phyloP scores from a whole-genome alignment of 2,888 invertebrate species.

The Cataglyphis altisquamis region DNA sequence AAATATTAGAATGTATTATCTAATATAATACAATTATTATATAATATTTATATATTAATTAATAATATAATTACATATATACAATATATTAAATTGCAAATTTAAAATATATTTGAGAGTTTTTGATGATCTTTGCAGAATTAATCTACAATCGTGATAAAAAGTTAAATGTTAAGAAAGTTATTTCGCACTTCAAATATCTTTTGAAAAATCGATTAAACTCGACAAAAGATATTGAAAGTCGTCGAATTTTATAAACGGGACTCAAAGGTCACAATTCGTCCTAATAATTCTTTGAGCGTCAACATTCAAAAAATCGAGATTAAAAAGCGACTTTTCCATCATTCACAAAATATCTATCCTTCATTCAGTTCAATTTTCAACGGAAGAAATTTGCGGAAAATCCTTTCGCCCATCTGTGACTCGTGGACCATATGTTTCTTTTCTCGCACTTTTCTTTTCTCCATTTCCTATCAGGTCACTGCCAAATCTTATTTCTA shows the following conservation, averaged over 20 bases:
- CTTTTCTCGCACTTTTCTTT: not conserved
- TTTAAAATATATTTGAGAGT: not conserved
- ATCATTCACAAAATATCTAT: not conserved
- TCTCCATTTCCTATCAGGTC: not conserved
- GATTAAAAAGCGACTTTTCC: constrained; percentile 14
- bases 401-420: constrained; percentile 35
- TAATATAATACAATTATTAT: not conserved
- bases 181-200: not conserved
- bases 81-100: not conserved
- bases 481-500: not conserved
- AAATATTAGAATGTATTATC: not conserved
- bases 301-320: constrained; percentile 14
- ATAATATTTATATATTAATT: not conserved
- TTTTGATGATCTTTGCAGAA: not conserved
- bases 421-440: constrained; percentile 6
- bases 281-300: constrained; percentile 1
- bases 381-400: constrained; percentile 7
- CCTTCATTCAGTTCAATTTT: constrained; percentile 6
- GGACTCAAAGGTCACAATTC: not conserved
- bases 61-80: too few species aligned
- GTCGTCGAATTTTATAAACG: not conserved
- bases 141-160: not conserved
- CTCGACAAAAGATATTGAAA: constrained; percentile 10
- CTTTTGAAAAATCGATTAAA: not conserved
- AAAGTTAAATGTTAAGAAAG: not conserved